Percentiles rank a stretch among this genome's conserved stretches.
phyloP scores from a whole-genome alignment of 1,140 invertebrate species.

The Trinorchestia longiramus region DNA sequence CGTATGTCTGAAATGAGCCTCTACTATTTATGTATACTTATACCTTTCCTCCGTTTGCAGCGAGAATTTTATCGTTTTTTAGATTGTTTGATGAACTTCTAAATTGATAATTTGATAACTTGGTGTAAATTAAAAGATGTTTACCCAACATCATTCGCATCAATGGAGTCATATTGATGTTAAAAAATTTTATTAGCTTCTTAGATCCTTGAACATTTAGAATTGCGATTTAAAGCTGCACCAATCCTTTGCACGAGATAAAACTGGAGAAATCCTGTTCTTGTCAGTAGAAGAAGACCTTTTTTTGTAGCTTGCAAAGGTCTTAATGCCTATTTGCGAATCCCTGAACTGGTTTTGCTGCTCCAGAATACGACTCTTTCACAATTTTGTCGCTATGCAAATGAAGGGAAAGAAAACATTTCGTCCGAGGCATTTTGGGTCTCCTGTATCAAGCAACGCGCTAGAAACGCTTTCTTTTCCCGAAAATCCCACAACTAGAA shows the following conservation, averaged over 20 bases:
- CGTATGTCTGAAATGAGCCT: no score
- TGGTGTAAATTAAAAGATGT: no score
- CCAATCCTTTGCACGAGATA: background rate
- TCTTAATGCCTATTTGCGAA: background rate
- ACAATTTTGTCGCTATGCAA: constrained; percentile 52
- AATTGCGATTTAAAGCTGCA: background rate
- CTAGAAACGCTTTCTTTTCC: constrained; percentile 50
- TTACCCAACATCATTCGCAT: no score
- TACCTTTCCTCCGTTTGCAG: no score
- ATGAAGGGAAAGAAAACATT: constrained; percentile 48
- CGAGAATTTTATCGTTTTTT: no score
- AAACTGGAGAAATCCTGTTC: background rate
- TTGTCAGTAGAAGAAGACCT: background rate
- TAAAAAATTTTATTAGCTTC: no score
- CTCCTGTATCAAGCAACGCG: constrained; percentile 40
- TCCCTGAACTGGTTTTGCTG: constrained; percentile 26
- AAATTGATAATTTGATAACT: no score
- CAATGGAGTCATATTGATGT: no score
- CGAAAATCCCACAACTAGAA: constrained; percentile 35
- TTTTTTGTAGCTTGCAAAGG: background rate
- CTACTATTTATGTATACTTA: no score
- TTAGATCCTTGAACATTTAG: no score
- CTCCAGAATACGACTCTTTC: constrained; percentile 48
- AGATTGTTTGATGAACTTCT: no score
- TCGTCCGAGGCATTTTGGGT: constrained; percentile 23